Evolutionary conservation across 1,140 invertebrate genomes (phyloP).

Genomic region (Coelopa frigida): DNA sequence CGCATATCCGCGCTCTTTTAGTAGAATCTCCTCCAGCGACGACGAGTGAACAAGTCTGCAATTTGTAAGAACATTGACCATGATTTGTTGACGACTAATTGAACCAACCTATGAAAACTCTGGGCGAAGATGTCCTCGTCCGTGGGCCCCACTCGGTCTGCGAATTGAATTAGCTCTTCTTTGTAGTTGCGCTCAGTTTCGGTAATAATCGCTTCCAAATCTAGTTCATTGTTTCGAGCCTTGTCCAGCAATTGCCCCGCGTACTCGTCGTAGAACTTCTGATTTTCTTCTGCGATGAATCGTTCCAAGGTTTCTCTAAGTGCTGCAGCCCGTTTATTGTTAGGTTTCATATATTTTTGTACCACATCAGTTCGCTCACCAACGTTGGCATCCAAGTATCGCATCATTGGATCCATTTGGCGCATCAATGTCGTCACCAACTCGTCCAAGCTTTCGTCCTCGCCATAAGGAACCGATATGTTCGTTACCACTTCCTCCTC

Average conservation of each 20-base stretch:
- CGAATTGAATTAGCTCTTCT: slow-evolving; percentile 60
- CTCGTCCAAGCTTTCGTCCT: slow-evolving; percentile 37
- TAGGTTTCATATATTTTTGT: background rate
- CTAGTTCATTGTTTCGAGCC: slow-evolving; percentile 50
- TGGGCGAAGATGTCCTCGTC: slow-evolving; percentile 74
- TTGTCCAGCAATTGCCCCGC: slow-evolving; percentile 47
- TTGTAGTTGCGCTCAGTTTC: slow-evolving; percentile 63
- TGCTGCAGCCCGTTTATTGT: slow-evolving; percentile 13
- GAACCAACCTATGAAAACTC: slow-evolving; percentile 57
- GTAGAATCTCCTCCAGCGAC: slow-evolving; percentile 67
- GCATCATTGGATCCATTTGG: slow-evolving; percentile 44
- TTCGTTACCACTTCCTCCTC: slow-evolving; percentile 19
- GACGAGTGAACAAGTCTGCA: slow-evolving; percentile 65
- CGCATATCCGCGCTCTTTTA: slow-evolving; percentile 71
- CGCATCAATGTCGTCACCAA: slow-evolving; percentile 42
- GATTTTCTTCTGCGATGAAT: slow-evolving; percentile 49
- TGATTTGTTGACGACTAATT: background rate
- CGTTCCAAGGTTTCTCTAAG: slow-evolving; percentile 35
- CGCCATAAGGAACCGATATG: slow-evolving; percentile 40
- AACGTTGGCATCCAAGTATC: slow-evolving; percentile 43
- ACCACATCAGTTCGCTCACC: slow-evolving; percentile 27
- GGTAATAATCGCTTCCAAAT: slow-evolving; percentile 60
- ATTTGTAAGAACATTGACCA: background rate
- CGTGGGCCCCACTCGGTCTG: slow-evolving; percentile 60
- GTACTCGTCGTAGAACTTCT: slow-evolving; percentile 48